Evolutionary conservation across 2,113 vertebrate genomes (phyloP).

Genomic region (Ceyx margarethae): DNA sequence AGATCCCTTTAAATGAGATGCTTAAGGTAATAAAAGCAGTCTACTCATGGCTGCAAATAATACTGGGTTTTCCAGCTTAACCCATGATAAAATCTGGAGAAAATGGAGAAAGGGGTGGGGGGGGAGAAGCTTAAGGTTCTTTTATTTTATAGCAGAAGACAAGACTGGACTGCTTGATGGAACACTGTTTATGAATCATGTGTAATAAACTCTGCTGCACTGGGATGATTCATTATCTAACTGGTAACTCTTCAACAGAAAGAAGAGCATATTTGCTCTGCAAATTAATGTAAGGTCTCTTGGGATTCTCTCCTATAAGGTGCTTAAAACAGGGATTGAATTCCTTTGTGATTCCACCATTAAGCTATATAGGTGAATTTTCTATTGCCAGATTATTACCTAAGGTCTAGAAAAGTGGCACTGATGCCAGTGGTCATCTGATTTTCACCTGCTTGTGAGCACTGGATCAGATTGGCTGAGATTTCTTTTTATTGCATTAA

Average conservation of each 20-base stretch:
- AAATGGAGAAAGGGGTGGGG: background rate
- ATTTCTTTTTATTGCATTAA: background rate
- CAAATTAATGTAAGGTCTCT: background rate
- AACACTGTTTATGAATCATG: background rate
- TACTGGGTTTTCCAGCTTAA: background rate
- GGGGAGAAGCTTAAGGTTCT: background rate
- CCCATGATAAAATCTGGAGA: background rate
- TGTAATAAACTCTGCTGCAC: background rate
- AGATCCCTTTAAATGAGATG: background rate
- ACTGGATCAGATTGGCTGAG: background rate
- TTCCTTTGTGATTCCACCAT: background rate
- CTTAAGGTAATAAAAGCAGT: background rate
- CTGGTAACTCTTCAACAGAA: background rate
- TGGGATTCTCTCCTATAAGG: background rate
- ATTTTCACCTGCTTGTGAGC: background rate
- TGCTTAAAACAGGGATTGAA: background rate
- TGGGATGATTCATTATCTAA: slow-evolving; percentile 3
- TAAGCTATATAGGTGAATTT: background rate
- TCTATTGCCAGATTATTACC: background rate
- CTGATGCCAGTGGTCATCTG: background rate
- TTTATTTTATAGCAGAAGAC: background rate
- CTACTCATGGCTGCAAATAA: background rate
- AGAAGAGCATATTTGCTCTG: background rate
- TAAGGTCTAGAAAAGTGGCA: background rate
- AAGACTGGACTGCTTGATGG: background rate